Evolutionary conservation across 2,888 invertebrate genomes (phyloP).

Genomic region (Agrochola litura): DNA sequence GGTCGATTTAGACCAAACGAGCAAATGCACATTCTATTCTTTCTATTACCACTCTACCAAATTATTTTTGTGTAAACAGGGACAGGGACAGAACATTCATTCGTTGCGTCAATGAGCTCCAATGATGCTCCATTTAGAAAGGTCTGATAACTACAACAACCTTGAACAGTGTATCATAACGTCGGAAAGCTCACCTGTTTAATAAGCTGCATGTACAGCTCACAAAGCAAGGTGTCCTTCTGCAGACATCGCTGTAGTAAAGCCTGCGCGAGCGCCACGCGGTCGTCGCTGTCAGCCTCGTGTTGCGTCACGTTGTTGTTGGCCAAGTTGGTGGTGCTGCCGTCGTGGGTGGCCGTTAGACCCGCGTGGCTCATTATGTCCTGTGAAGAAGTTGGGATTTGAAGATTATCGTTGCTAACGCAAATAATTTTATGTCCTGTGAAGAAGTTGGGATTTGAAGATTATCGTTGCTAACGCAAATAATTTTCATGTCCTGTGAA

Average conservation of each 20-base stretch:
- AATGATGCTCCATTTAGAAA: neutral
- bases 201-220: conserved; percentile 97
- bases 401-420: too few species aligned
- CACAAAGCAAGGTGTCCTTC: conserved; percentile 96
- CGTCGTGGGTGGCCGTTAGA: conserved; percentile 88
- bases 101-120: too few species aligned
- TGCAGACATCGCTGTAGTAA: conserved; percentile 97
- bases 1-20: too few species aligned
- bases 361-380: conserved; percentile 97
- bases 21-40: too few species aligned
- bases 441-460: too few species aligned
- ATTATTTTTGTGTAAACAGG: too few species aligned
- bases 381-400: conserved; percentile 63
- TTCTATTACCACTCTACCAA: too few species aligned
- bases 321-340: conserved; percentile 84
- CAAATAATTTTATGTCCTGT: too few species aligned
- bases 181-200: conserved; percentile 91
- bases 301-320: conserved; percentile 84
- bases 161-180: neutral
- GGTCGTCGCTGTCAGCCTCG: conserved; percentile 94
- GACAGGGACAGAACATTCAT: too few species aligned
- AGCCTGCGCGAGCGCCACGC: conserved; percentile 96
- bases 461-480: too few species aligned
- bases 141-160: neutral
- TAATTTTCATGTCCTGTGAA: too few species aligned